Percentiles rank a stretch among this genome's conserved stretches.
Conservation (phyloP, 2,113 vertebrate species). For the Cairina moschata region DNA sequence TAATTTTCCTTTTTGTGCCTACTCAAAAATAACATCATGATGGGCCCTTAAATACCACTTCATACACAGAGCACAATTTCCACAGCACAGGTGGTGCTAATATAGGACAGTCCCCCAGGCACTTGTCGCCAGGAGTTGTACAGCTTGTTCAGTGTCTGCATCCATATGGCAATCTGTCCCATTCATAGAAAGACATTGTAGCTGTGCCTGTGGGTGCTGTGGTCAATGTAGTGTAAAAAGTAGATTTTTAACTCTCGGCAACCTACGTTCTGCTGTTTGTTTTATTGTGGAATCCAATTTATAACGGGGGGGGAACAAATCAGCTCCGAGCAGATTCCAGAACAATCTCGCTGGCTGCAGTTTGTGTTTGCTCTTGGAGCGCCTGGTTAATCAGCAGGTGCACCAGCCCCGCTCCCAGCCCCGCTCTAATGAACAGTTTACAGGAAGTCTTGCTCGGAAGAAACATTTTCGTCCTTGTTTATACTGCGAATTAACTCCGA, state of each 20-base stretch:
- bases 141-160: slow-evolving; percentile 88
- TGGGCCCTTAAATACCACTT: slow-evolving; percentile 75
- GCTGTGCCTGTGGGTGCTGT: slow-evolving; percentile 76
- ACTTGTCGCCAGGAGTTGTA: slow-evolving; percentile 87
- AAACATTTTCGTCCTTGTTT: slow-evolving; percentile 47
- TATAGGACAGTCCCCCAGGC: slow-evolving; percentile 92
- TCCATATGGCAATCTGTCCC: slow-evolving; percentile 91
- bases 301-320: background rate
- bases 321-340: slow-evolving; percentile 45
- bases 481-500: slow-evolving; percentile 34
- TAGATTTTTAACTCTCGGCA: slow-evolving; percentile 73
- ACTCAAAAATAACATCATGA: slow-evolving; percentile 72
- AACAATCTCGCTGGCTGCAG: slow-evolving; percentile 12
- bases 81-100: slow-evolving; percentile 89
- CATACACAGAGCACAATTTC: slow-evolving; percentile 74
- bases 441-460: slow-evolving; percentile 55
- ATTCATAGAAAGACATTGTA: slow-evolving; percentile 79
- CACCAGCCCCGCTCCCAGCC: slow-evolving; percentile 5
- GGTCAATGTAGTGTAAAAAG: slow-evolving; percentile 79
- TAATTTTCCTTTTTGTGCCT: slow-evolving; percentile 72
- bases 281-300: slow-evolving; percentile 50
- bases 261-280: slow-evolving; percentile 50
- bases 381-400: slow-evolving; percentile 40
- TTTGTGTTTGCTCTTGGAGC: slow-evolving; percentile 54
- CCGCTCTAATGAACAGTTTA: slow-evolving; percentile 2